Base-by-base conservation (phyloP, 2,797 vertebrate genomes). In the Enteromius anoplus region DNA sequence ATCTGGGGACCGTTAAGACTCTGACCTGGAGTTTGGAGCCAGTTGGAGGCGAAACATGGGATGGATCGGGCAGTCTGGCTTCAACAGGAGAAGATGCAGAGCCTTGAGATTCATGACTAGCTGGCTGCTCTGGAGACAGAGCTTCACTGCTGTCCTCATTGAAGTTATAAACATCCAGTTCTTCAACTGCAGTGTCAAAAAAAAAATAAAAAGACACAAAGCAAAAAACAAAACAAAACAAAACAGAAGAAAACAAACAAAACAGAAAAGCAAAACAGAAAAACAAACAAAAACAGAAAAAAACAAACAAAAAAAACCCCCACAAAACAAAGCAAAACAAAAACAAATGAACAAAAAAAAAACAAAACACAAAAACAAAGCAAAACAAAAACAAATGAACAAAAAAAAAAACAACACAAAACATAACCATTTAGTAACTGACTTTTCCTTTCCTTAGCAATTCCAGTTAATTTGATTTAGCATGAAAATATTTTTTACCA, bases 61-160 rank as follows among this genome's bases (percentile, higher is more conserved):
- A 88, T 5, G 92, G 90, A 82, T 97, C 96, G 17, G 89, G 93
- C 12, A 90, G 55, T 90, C 94, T 96, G 80, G 92, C 90, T 88
- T 96, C 96, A 86, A 87, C 92, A 5, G 95, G 95, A 47, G 97
- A 96, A 7, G 95, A 89, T 0, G 93, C 92, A 76, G 96, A 96
- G 77, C 95, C 91, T 85, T 96, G 96, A 11, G 97, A 97, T 81
- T 95, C 95, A 85, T 96, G 97, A 91, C 96, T 96, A 49, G 94
- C 92, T 0, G 96, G 95, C 75, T 94, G 95, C 75, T 96, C 96
- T 2, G 96, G 96, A 85, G 97, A 97, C 78, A 95, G 88, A 82
- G 96, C 94, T 51, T 98, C 97, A 29, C 94, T 95, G 91, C 96
- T 98, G 92, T 98, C 97, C 87, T 99, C 97, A 53, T 97, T 96